Evolutionary conservation across 2,113 vertebrate genomes (phyloP).

Genomic region (Tychaedon coryphoeus): DNA sequence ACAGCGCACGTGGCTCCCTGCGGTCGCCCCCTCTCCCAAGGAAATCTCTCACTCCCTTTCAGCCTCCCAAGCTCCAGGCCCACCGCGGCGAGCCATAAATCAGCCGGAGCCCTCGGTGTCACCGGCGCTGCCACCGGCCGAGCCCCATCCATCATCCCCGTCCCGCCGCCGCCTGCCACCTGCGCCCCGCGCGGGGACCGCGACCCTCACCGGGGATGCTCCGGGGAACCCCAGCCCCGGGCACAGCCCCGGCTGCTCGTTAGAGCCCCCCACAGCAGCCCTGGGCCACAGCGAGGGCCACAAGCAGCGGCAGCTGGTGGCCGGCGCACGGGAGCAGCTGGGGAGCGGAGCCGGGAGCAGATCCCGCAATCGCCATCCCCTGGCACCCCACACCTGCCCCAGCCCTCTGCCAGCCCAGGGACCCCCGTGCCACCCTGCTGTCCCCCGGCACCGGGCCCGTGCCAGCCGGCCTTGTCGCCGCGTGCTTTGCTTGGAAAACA

Average conservation of each 20-base stretch:
- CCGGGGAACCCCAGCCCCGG: not conserved
- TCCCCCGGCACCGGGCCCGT: accelerated
- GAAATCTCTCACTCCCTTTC: not conserved
- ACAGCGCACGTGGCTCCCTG: accelerated
- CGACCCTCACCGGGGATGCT: not conserved
- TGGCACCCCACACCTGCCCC: not conserved
- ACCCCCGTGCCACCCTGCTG: not conserved
- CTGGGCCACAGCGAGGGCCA: accelerated
- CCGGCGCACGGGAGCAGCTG: not conserved
- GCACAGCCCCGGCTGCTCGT: not conserved
- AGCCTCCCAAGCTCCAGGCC: not conserved
- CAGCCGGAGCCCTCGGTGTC: not conserved
- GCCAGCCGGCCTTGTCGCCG: not conserved
- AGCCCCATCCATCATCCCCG: not conserved
- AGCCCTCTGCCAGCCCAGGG: accelerated
- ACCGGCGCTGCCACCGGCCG: not conserved
- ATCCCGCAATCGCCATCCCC: not conserved
- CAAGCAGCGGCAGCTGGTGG: not conserved
- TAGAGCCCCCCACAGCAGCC: not conserved
- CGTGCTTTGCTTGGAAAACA: not conserved
- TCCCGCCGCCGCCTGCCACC: not conserved
- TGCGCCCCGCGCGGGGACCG: not conserved
- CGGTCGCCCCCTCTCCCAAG: accelerated
- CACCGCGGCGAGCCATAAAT: not conserved
- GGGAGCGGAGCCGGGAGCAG: not conserved